Evolutionary conservation across 2,888 invertebrate species (phyloP), one percentile per base, ranked within the genome.

Genomic region (Pelosia muscerda): DNA sequence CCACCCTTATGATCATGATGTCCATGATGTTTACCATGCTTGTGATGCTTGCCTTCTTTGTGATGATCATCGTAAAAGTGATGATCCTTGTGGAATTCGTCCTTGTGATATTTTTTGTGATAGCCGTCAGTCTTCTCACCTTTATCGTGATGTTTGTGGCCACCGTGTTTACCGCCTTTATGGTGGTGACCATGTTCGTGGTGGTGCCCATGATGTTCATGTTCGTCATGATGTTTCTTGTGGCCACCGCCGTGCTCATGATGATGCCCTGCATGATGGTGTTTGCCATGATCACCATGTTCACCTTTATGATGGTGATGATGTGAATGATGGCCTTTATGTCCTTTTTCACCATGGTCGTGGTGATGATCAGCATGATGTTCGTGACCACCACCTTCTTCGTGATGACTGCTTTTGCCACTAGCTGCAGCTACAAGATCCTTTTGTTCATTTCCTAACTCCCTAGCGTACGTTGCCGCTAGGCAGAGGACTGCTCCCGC

Each of bases 1-100:
- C 92, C 94, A 63, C 90, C 94, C 10, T 95, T 85, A 57, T 94
- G 81, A 19, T 90, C 92, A 59, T 95, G 94, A 70, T 95, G 94
- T 56, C 93, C 94, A 73, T 95, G 92, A 73, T 94, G 94, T 26
- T 95, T 77, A 0, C 94, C 94, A 54, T 95, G 92, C 69, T 95
- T 95, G 78, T 95, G 94, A 60, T 95, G 94, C 77, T 95, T 94
- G 83, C 94, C 94, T 84, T 92, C 93, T 15, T 92, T 82, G 70
- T 94, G 94, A 71, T 94, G 90, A 79, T 91, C 94, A 82, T 94
- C 94, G 82, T 94, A 93, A 83, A 94, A 94, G 90, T 94, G 93
- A 73, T 94, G 94, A 74, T 94, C 94, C 84, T 94, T 94, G 76
- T 94, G 93, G 91, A 89, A 94, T 84, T 88, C 86, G 71, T 94